A percentile compares a stretch with the other conserved stretches of the same genome.
These are phyloP conservation scores for Jaculus jaculus DNA, from an alignment of 2,113 vertebrate genomes.

Conservation along the genomic window DNA sequence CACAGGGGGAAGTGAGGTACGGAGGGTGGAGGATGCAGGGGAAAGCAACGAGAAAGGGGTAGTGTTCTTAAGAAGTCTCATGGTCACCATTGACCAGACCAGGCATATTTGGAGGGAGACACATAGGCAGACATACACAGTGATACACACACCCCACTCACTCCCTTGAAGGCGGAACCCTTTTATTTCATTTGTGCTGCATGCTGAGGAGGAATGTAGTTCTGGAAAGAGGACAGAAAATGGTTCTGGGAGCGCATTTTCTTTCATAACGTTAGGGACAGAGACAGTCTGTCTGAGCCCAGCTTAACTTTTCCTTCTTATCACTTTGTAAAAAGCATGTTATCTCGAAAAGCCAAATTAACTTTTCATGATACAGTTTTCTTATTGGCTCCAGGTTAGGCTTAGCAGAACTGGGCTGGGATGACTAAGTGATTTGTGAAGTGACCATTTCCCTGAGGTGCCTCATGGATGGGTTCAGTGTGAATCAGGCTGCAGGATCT, in stretches of 20 bases:
- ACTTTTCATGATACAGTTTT: conserved; percentile 78
- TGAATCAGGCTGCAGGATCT: conserved; percentile 77
- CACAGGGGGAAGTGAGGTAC: not conserved
- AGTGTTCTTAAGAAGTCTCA: conserved; percentile 13
- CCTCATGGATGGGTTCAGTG: conserved; percentile 72
- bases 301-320: conserved; percentile 77
- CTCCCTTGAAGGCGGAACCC: conserved; percentile 46
- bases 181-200: conserved; percentile 67
- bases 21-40: not conserved
- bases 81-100: conserved; percentile 69
- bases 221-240: conserved; percentile 80
- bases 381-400: conserved; percentile 69
- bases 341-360: conserved; percentile 75
- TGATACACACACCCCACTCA: not conserved
- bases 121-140: not conserved
- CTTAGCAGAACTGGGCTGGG: conserved; percentile 68
- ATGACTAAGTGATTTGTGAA: conserved; percentile 74
- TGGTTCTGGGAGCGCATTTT: conserved; percentile 83
- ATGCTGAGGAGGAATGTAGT: conserved; percentile 73
- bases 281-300: conserved; percentile 81
- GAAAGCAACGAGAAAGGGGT: not conserved
- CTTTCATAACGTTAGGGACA: conserved; percentile 79
- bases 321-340: conserved; percentile 68
- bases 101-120: conserved; percentile 56
- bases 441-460: conserved; percentile 68